Evolutionary conservation across 2,113 vertebrate genomes (phyloP).

Genomic region (Atlantisia rogersi): DNA sequence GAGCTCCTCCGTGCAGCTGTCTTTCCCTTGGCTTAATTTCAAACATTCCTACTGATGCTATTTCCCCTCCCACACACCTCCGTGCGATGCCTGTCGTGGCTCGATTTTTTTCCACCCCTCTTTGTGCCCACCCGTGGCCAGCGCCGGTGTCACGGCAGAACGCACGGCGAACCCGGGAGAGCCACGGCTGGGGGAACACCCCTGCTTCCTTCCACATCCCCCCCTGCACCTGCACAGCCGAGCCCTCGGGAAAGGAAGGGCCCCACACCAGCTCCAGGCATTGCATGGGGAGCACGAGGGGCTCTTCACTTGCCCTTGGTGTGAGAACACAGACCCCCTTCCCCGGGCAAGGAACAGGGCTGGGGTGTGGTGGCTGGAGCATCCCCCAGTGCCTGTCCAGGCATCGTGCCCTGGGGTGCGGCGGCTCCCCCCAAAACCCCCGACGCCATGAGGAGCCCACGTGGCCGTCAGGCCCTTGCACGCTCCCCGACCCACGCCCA

Average conservation of each 20-base stretch:
- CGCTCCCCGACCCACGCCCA: not conserved
- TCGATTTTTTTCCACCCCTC: not conserved
- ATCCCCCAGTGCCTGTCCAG: not conserved
- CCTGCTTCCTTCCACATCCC: not conserved
- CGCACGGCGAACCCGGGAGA: fast-evolving
- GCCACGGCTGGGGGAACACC: fast-evolving
- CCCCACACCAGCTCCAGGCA: fast-evolving
- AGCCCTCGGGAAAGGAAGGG: not conserved
- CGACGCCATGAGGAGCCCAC: not conserved
- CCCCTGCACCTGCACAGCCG: not conserved
- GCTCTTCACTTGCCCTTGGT: fast-evolving
- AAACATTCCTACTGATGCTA: constrained; percentile 56
- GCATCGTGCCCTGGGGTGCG: fast-evolving
- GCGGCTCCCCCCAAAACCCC: not conserved
- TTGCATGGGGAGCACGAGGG: fast-evolving
- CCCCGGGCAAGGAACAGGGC: not conserved
- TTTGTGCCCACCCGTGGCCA: not conserved
- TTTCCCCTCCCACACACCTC: constrained; percentile 65
- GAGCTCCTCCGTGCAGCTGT: constrained; percentile 33
- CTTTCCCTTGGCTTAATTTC: constrained; percentile 49
- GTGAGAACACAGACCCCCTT: fast-evolving
- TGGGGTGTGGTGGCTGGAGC: fast-evolving
- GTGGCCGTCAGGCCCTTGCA: not conserved
- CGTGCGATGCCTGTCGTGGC: not conserved
- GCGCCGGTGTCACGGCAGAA: fast-evolving